Base-by-base conservation (phyloP, 2,797 vertebrate species). In the Lacerta agilis region DNA sequence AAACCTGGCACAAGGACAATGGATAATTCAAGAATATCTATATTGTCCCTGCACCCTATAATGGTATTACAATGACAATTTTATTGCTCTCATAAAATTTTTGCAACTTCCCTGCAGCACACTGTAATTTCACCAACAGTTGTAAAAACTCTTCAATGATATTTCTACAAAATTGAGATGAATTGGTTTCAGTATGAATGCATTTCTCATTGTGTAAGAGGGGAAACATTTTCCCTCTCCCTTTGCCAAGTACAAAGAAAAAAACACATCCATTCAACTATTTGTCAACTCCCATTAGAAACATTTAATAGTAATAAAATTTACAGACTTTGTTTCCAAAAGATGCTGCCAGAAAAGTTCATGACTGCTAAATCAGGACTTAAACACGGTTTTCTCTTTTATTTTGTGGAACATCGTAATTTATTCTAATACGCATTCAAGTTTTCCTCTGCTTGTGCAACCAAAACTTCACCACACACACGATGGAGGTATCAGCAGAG, bases 271-370 rank as follows among this genome's bases (percentile, higher is more conserved):
- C 91, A 96, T 98, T 98, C 98, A 98, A 98, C 96, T 98, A 98
- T 98, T 98, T 99, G 98, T 99, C 98, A 98, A 98, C 98, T 99
- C 98, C 98, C 98, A 97, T 98, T 98, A 98, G 98, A 98, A 98
- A 97, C 96, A 97, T 98, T 98, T 98, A 98, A 98, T 98, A 97
- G 97, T 97, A 98, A 98, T 98, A 98, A 96, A 98, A 99, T 98
- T 98, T 98, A 98, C 98, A 97, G 96, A 95, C 96, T 97, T 91
- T 96, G 97, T 98, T 99, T 98, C 98, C 97, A 97, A 97, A 97
- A 96, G 96, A 98, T 97, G 97, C 96, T 98, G 98, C 98, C 98
- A 98, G 96, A 83, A 89, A 97, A 97, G 97, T 97, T 96, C 97
- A 96, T 96, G 97, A 98, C 97, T 97, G 96, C 94, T 96, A 96